phyloP scores from a whole-genome alignment of 2,888 invertebrate species.

The Idaea aversata region DNA sequence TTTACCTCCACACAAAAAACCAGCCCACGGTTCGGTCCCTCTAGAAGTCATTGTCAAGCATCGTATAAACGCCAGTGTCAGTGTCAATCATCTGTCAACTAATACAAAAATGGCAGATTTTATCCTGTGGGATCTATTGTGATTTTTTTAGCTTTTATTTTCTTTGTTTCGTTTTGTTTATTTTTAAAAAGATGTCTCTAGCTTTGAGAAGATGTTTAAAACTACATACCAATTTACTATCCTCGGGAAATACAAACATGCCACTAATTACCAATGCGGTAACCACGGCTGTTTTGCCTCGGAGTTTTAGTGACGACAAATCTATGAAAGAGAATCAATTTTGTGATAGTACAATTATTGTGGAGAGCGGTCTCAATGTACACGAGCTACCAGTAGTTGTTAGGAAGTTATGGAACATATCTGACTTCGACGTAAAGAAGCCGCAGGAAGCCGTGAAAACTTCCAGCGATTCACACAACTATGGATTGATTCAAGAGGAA shows the following conservation, averaged over 20 bases:
- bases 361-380: constrained; percentile 84
- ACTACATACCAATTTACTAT: constrained; percentile 50
- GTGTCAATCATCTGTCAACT: not conserved
- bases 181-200: constrained; percentile 47
- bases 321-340: constrained; percentile 52
- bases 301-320: constrained; percentile 57
- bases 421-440: constrained; percentile 48
- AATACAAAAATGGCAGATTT: not conserved
- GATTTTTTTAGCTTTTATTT: constrained; percentile 19
- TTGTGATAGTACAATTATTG: constrained; percentile 75
- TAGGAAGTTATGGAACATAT: constrained; percentile 69
- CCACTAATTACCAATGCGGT: constrained; percentile 30
- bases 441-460: constrained; percentile 32
- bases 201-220: constrained; percentile 59
- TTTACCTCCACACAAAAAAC: no score
- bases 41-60: not conserved
- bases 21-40: not conserved
- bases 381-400: constrained; percentile 85
- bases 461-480: constrained; percentile 52
- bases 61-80: not conserved
- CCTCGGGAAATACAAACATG: constrained; percentile 36
- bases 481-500: constrained; percentile 68
- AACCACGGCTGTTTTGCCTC: constrained; percentile 27
- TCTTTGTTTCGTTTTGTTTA: constrained; percentile 15
- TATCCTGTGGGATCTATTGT: not conserved